Evolutionary conservation across 2,888 invertebrate species (phyloP).

Genomic region (Dorcus hopei): DNA sequence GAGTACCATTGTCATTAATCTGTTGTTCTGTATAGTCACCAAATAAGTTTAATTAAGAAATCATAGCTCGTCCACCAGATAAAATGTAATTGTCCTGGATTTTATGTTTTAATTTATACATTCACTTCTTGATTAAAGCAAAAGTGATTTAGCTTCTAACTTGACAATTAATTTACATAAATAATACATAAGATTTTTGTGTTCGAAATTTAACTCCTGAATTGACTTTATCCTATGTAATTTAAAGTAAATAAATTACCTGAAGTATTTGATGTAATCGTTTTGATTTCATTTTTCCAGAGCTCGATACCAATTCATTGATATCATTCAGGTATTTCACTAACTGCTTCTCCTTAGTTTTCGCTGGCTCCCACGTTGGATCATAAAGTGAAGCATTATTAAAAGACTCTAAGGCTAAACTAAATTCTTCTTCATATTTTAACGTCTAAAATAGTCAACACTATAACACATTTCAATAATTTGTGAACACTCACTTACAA

Average conservation of each 20-base stretch:
- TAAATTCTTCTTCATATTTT: conserved; percentile 76
- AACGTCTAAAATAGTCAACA: conserved; percentile 56
- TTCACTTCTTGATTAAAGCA: too few species aligned
- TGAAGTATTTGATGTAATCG: conserved; percentile 66
- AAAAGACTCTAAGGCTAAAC: conserved; percentile 67
- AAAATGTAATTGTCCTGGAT: too few species aligned
- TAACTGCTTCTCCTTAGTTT: conserved; percentile 59
- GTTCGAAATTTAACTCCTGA: neutral
- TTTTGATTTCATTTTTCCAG: conserved; percentile 74
- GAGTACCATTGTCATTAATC: too few species aligned
- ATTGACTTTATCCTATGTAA: neutral
- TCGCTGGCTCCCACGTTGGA: conserved; percentile 72
- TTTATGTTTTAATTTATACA: too few species aligned
- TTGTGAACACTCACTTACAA: conserved; percentile 57
- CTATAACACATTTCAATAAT: conserved; percentile 2
- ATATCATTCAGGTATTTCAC: conserved; percentile 64
- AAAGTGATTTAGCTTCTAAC: too few species aligned
- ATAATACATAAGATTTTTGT: too few species aligned
- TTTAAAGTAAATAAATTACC: conserved; percentile 39
- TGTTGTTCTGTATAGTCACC: too few species aligned
- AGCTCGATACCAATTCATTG: conserved; percentile 60
- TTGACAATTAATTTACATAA: too few species aligned
- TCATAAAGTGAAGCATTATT: conserved; percentile 65
- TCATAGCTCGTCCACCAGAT: too few species aligned
- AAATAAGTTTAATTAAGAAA: too few species aligned